Conservation (phyloP, 2,797 vertebrate species). For the Danio albolineatus region DNA sequence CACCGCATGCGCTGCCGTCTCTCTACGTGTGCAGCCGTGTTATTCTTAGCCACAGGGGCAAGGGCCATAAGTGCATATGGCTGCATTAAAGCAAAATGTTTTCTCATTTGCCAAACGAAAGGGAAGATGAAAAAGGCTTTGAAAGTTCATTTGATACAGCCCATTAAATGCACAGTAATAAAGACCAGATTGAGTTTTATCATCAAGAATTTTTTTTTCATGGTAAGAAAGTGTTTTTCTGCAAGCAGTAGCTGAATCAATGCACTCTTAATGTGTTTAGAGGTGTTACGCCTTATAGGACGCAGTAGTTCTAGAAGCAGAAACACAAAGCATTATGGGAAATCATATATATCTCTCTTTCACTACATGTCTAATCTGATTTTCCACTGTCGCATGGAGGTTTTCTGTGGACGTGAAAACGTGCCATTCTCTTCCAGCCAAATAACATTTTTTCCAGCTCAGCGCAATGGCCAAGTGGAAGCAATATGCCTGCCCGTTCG, state of each 20-base stretch:
- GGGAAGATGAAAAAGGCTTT: constrained; percentile 36
- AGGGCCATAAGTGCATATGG: constrained; percentile 36
- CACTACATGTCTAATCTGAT: constrained; percentile 42
- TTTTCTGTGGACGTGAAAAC: constrained; percentile 40
- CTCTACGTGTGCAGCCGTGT: constrained; percentile 36
- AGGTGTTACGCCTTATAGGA: constrained; percentile 5
- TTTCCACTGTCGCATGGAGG: constrained; percentile 38
- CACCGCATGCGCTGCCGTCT: constrained; percentile 41
- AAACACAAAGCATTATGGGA: constrained; percentile 19
- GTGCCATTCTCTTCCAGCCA: constrained; percentile 10
- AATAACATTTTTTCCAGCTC: constrained; percentile 6
- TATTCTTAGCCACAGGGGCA: constrained; percentile 46
- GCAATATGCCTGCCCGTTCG: constrained; percentile 32
- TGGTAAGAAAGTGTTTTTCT: constrained; percentile 40
- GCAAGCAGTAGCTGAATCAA: constrained; percentile 17
- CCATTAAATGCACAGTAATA: constrained; percentile 53
- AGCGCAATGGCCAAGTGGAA: constrained; percentile 35
- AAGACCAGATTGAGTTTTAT: constrained; percentile 48
- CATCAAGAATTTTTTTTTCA: constrained; percentile 36
- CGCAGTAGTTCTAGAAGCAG: background rate
- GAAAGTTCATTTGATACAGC: constrained; percentile 51
- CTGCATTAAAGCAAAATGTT: constrained; percentile 43
- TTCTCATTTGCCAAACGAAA: constrained; percentile 42
- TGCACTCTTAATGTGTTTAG: constrained; percentile 24
- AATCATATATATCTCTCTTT: constrained; percentile 32